Conservation (phyloP, 2,888 invertebrate genomes). For the Mimachlamys varia region DNA sequence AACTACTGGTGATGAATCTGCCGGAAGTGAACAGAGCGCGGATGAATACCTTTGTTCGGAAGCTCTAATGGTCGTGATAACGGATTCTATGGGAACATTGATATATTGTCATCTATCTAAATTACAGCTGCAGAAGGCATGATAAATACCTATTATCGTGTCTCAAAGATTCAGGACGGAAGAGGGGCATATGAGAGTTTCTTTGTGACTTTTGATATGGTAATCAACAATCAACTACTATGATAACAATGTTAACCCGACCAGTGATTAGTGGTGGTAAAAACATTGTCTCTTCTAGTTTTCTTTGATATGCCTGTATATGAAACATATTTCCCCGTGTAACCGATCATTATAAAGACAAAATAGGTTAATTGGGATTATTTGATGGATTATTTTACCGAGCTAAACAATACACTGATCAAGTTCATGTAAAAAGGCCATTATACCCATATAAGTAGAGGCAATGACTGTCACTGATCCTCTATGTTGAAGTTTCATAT, state of each 20-base stretch:
- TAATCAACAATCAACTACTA: too few relatives aligned
- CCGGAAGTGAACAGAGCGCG: conserved; percentile 1
- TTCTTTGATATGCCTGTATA: not conserved
- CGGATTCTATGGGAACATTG: not conserved
- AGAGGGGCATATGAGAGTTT: not conserved
- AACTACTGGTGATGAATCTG: not conserved
- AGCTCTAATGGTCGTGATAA: not conserved
- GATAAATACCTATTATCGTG: not conserved
- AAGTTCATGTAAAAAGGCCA: too few relatives aligned
- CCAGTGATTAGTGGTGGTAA: too few relatives aligned
- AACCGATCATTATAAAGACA: too few relatives aligned
- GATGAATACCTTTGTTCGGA: conserved; percentile 12
- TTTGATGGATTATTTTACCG: not conserved
- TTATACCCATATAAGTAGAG: not conserved
- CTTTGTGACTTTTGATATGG: too few relatives aligned
- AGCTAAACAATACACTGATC: too few relatives aligned
- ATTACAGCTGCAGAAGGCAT: not conserved
- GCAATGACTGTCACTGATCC: not conserved
- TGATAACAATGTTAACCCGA: too few relatives aligned
- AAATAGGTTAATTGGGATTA: too few relatives aligned
- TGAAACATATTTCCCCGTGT: not conserved
- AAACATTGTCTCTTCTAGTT: not conserved
- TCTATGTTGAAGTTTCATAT: not conserved
- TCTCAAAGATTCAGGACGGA: not conserved
- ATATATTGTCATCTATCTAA: not conserved